Percentiles rank a stretch among this genome's conserved stretches.
These are phyloP conservation scores for Spheniscus mendiculus DNA, from an alignment of 2,113 vertebrate genomes.

Conservation along the genomic window DNA sequence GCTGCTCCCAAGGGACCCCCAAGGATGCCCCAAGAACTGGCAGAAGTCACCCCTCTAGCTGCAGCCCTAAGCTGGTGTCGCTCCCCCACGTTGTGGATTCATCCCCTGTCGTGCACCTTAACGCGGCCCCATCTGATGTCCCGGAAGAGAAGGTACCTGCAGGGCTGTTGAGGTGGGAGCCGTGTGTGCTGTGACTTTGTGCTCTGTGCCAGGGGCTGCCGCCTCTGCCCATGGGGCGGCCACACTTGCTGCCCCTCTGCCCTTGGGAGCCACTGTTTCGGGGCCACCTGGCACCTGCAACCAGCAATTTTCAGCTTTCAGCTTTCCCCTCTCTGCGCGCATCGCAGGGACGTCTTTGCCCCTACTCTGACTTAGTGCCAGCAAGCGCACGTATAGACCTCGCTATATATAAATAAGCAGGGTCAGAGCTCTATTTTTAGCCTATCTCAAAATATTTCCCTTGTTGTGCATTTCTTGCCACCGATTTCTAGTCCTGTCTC, in stretches of 20 bases:
- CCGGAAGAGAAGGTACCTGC: neutral
- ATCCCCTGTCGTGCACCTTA: too few relatives aligned
- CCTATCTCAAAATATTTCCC: neutral
- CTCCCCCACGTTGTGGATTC: fast-evolving
- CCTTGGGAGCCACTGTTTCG: neutral
- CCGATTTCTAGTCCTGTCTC: neutral
- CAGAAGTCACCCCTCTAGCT: neutral
- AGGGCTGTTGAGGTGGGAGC: neutral
- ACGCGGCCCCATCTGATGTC: fast-evolving
- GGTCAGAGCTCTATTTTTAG: constrained; percentile 48
- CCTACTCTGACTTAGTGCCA: neutral
- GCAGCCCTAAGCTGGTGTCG: neutral
- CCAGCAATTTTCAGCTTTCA: neutral
- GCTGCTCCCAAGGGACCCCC: neutral
- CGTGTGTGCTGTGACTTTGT: fast-evolving
- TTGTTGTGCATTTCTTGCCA: neutral
- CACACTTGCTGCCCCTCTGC: neutral
- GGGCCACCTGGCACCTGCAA: neutral
- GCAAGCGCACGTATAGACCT: neutral
- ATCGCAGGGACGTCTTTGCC: neutral
- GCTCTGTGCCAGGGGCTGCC: neutral
- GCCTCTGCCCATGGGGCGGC: neutral
- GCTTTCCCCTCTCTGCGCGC: neutral
- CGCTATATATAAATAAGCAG: constrained; percentile 2
- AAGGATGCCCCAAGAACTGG: neutral